Base-by-base conservation (phyloP, 2,888 invertebrate genomes). In the Macrophya annulata region DNA sequence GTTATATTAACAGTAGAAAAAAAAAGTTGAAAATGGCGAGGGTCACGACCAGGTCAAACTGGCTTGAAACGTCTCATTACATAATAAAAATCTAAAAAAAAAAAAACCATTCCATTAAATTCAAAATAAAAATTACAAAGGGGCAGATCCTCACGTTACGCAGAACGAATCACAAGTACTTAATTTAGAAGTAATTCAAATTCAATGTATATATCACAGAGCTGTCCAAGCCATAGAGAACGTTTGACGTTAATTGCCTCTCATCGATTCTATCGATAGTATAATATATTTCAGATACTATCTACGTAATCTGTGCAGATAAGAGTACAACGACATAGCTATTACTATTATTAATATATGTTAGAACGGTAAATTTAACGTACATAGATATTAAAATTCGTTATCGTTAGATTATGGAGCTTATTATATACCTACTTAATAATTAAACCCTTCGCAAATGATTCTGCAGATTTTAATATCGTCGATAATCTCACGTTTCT, bases 241-340 rank as follows among this genome's bases (percentile, higher is more conserved):
- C 40, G 45, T 40, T 74, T 45, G 45, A 45, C 43, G 45, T 68
- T 37, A 37, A 68, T 68, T 68, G 37, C 68, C 68, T 37, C 17
- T 68, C 68, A 68, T 68, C 37, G 68, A 68, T 68, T 68, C 37
- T 68, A 37, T 68, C 65, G 31, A 1, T 31, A 12, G 31, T 65
- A 65, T 4, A 51, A 65, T 68, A 37, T 25, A 68, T 68, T 37
- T 37, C 37, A 15, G 62, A 62, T n/a, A n/a, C 48, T 48, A 48
- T 48, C 10, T 15, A 48, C 48, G 12, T 48, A 3, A 15, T 4
- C 9, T 15, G 4, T 15, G 4, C 12, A 15, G 10, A 48, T 48
- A 48, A 31, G 31, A 31, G 31, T 31, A 31, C 31, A 31, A 3
- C 31, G 31, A 31, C 3, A 31, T 31, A 3, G 31, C 31, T 31